Conservation (phyloP, 2,888 invertebrate species). For the Onthophagus sagittarius region DNA sequence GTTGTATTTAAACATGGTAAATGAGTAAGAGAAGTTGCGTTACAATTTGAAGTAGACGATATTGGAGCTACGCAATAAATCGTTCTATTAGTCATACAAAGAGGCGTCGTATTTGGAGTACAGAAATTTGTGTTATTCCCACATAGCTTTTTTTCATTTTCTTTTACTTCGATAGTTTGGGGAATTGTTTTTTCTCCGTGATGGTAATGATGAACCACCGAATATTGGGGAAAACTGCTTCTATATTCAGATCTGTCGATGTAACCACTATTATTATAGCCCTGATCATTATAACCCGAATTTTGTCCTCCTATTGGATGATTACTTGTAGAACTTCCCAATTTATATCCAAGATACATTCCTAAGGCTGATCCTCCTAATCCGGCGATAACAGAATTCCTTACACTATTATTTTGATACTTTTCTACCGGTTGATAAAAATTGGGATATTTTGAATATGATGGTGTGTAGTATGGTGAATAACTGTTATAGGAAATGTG, state of each 20-base stretch:
- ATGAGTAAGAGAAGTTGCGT: conserved; percentile 29
- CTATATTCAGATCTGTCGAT: background rate
- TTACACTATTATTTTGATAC: conserved; percentile 15
- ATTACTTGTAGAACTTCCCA: conserved; percentile 9
- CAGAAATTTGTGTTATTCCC: conserved; percentile 43
- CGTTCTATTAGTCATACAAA: conserved; percentile 44
- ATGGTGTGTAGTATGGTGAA: conserved; percentile 7
- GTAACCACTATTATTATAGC: conserved; percentile 15
- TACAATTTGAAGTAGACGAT: conserved; percentile 39
- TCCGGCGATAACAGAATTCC: conserved; percentile 20
- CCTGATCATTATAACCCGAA: background rate
- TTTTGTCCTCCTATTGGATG: background rate
- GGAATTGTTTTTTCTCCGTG: conserved; percentile 38
- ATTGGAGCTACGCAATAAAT: conserved; percentile 45
- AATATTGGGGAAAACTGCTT: conserved; percentile 35
- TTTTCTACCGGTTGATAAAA: conserved; percentile 12
- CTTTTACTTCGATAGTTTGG: conserved; percentile 37
- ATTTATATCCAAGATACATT: conserved; percentile 21
- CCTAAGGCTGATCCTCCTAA: conserved; percentile 23
- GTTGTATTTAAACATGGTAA: conserved; percentile 38
- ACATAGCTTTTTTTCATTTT: conserved; percentile 41
- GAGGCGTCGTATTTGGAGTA: conserved; percentile 41
- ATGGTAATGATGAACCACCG: conserved; percentile 44
- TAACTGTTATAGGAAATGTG: background rate
- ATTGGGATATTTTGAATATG: conserved; percentile 11